These are phyloP conservation scores for Drosophila lini DNA, from an alignment of 1,140 invertebrate genomes.

Conservation along the genomic window DNA sequence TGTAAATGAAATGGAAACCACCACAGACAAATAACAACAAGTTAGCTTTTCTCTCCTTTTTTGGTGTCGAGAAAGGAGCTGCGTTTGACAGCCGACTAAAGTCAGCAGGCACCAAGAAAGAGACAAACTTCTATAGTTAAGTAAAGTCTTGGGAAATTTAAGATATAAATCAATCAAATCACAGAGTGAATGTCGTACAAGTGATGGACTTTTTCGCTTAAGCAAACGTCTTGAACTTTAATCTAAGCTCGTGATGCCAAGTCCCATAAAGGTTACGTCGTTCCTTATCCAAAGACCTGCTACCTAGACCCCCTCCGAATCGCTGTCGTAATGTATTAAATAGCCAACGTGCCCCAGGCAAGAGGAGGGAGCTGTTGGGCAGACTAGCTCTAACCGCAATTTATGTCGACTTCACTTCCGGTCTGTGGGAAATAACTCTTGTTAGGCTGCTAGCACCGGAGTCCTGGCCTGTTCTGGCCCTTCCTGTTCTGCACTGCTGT, in stretches of 20 bases:
- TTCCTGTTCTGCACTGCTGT: slow-evolving; percentile 1
- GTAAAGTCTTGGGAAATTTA: background rate
- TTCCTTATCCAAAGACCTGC: background rate
- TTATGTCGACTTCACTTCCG: slow-evolving; percentile 81
- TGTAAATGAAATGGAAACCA: slow-evolving; percentile 78
- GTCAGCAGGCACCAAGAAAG: background rate
- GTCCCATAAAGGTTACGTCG: background rate
- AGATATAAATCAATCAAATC: slow-evolving; percentile 21
- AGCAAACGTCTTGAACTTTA: slow-evolving; percentile 1
- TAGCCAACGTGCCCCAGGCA: slow-evolving; percentile 24
- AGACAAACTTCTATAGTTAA: no score
- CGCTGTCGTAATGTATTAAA: slow-evolving; percentile 46
- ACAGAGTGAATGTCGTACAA: background rate
- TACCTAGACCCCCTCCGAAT: background rate
- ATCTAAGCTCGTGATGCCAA: background rate
- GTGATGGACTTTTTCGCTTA: slow-evolving; percentile 4
- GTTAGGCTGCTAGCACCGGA: slow-evolving; percentile 44
- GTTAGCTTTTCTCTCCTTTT: slow-evolving; percentile 8
- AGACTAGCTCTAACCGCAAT: slow-evolving; percentile 70
- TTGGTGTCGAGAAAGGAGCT: slow-evolving; percentile 4
- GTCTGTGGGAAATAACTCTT: slow-evolving; percentile 79
- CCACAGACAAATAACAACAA: slow-evolving; percentile 71
- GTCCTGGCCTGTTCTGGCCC: slow-evolving; percentile 14
- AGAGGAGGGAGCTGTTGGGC: slow-evolving; percentile 9
- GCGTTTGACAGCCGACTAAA: slow-evolving; percentile 5